phyloP scores from a whole-genome alignment of 2,113 vertebrate species.

The Rhipidura dahli region DNA sequence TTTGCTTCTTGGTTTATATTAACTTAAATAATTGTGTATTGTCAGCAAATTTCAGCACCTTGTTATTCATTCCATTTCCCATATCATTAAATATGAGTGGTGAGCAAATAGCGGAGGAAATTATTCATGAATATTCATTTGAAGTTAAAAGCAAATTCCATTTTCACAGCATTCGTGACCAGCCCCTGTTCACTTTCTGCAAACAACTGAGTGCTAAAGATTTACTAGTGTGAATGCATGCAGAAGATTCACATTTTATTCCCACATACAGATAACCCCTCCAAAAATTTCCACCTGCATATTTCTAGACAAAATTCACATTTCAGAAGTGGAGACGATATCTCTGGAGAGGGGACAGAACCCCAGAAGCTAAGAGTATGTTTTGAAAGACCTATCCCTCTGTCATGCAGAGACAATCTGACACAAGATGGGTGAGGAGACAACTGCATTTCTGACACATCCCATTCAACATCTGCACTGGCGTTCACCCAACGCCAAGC shows the following conservation, averaged over 20 bases:
- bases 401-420: background rate
- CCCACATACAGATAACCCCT: background rate
- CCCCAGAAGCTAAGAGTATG: background rate
- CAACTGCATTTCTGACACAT: background rate
- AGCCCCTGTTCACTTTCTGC: constrained; percentile 27
- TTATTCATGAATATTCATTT: constrained; percentile 69
- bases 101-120: constrained; percentile 55
- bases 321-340: background rate
- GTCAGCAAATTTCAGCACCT: constrained; percentile 56
- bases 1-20: constrained; percentile 26
- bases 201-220: background rate
- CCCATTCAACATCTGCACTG: background rate
- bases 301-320: background rate
- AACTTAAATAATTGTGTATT: constrained; percentile 57
- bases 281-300: background rate
- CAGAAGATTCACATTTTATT: background rate
- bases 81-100: constrained; percentile 65
- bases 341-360: background rate
- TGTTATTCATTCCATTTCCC: constrained; percentile 55
- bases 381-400: background rate
- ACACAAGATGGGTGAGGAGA: background rate
- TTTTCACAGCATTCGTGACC: constrained; percentile 15
- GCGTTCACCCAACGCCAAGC: background rate
- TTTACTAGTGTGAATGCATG: background rate
- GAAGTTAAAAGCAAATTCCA: constrained; percentile 45